Percentiles rank a stretch among this genome's conserved stretches.
These are phyloP conservation scores for Allygus modestus DNA, from an alignment of 2,888 invertebrate genomes.

Conservation along the genomic window DNA sequence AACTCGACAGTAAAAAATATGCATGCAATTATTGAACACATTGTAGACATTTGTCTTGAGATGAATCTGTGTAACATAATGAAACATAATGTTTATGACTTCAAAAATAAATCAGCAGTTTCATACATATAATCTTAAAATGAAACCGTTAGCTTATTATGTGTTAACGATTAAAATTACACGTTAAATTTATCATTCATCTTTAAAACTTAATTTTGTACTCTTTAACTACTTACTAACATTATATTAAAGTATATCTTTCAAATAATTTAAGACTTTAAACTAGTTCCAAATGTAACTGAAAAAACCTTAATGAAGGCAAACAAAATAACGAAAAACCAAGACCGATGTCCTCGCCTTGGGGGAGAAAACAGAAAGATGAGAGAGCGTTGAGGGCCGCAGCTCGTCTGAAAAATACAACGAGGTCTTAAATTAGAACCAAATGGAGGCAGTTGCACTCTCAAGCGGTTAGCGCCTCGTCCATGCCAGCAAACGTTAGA, in stretches of 20 bases:
- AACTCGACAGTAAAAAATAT: background rate
- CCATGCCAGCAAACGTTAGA: background rate
- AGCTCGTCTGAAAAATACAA: conserved; percentile 49
- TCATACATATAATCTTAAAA: too few relatives aligned
- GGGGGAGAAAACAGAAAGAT: conserved; percentile 39
- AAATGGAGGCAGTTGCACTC: conserved; percentile 7
- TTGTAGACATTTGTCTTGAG: background rate
- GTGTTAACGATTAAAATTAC: background rate
- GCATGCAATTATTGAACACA: background rate
- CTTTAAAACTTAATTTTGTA: background rate
- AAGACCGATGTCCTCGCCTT: conserved; percentile 32
- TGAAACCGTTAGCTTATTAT: background rate
- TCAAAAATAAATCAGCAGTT: background rate
- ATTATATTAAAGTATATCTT: conserved; percentile 7
- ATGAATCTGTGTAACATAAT: too few relatives aligned
- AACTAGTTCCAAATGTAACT: conserved; percentile 8
- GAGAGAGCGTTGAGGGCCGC: conserved; percentile 35
- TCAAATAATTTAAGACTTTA: background rate
- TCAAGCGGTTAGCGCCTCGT: conserved; percentile 48
- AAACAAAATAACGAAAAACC: conserved; percentile 46
- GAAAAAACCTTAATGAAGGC: background rate
- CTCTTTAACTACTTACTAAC: background rate
- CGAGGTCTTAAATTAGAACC: conserved; percentile 6
- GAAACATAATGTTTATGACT: background rate
- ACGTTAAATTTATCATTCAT: background rate